Conservation (phyloP, 2,888 invertebrate species). For the Ichneumon xanthorius region DNA sequence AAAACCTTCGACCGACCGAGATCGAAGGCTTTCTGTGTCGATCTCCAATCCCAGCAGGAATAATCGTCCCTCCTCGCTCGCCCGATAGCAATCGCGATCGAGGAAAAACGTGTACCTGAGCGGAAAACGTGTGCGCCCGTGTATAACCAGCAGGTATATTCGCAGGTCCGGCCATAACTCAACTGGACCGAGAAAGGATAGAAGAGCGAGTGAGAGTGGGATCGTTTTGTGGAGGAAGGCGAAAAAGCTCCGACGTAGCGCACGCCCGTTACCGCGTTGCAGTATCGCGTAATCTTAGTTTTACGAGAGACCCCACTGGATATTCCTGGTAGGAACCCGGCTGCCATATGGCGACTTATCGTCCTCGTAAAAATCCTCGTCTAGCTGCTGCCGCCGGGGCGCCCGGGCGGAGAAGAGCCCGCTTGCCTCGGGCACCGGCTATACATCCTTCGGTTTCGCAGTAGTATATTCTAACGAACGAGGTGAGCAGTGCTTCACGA, state of each 20-base stretch:
- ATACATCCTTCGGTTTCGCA: not conserved
- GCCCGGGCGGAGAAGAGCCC: constrained; percentile 37
- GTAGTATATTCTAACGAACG: constrained; percentile 64
- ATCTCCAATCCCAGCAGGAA: constrained; percentile 21
- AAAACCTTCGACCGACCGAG: constrained; percentile 14
- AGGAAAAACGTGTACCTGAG: constrained; percentile 2
- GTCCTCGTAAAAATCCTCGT: constrained; percentile 65
- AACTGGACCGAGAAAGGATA: constrained; percentile 1
- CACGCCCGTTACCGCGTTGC: constrained; percentile 31
- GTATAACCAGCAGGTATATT: constrained; percentile 26
- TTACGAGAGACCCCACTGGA: constrained; percentile 64
- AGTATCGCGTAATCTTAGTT: constrained; percentile 66
- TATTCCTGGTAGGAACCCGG: constrained; percentile 53
- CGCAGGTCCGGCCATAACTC: constrained; percentile 25
- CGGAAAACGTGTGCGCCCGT: not conserved
- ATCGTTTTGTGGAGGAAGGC: constrained; percentile 22
- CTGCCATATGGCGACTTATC: constrained; percentile 67
- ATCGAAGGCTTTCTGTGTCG: constrained; percentile 24
- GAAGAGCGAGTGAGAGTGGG: not conserved
- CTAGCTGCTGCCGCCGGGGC: constrained; percentile 30
- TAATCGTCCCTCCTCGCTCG: constrained; percentile 7
- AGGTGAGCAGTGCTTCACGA: constrained; percentile 62
- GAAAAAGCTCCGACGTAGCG: constrained; percentile 35
- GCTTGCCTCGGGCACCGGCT: constrained; percentile 41
- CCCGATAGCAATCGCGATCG: constrained; percentile 19